Base-by-base conservation (phyloP, 2,113 vertebrate genomes). In the Tursiops truncatus region DNA sequence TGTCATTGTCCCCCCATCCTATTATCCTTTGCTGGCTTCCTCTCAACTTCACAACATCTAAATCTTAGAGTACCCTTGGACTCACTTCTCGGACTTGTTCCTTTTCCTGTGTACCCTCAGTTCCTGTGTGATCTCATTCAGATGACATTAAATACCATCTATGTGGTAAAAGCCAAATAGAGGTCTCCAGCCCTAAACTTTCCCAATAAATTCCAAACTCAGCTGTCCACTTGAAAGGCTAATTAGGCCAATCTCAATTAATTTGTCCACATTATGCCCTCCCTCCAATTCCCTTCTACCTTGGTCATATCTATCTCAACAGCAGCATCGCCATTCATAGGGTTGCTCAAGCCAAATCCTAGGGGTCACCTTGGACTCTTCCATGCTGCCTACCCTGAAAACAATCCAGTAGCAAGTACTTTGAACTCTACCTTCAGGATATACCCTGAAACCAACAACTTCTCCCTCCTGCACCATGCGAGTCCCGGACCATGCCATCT, bases 271-370 rank as follows among this genome's bases (percentile, higher is more conserved):
- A 70, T n/a, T 1, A 50, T n/a, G 47, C 8, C 11, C 2, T 41
- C 10, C 58, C 3, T 36, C 21, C n/a, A 74, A 11, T 41, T 36
- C 63, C 38, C 50, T 53, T 50, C 17, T 33, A 21, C 31, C 6
- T 91, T 23, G 17, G 8, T 53, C 33, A 82, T 31, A 14, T 18
- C 10, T 63, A 14, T 92, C n/a, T 56, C 63, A 53, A 58, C 7
- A 9, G 8, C 56, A 10, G 8, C 8, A 47, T 6, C 20, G 15
- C 13, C 1, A 1, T 50, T 53, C 38, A 58, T 13, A 18, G 1
- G 36, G 23, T 31, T 56, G 14, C 44, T 95, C 80, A 94, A 23
- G 21, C 4, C 21, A 33, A 79, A 68, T 73, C 26, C 2, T 12
- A 50, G 26, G 26, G 77, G 5, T 62, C 15, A n/a, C 23, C 26